phyloP scores from a whole-genome alignment of 2,888 invertebrate genomes.

The Arenicola marina region DNA sequence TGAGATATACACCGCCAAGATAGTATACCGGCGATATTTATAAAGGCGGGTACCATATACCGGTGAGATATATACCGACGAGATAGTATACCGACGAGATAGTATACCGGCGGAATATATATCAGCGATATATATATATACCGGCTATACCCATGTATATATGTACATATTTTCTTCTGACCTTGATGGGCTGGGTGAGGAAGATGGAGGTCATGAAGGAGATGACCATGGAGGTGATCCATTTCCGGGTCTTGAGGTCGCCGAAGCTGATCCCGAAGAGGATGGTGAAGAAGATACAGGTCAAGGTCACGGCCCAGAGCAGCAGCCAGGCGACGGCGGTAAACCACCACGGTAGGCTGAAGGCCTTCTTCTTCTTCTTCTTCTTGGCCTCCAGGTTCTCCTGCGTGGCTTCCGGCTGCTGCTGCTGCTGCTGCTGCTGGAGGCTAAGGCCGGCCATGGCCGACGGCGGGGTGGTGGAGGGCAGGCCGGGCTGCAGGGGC shows the following conservation, averaged over 20 bases:
- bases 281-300: conserved; percentile 61
- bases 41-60: too few relatives aligned
- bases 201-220: conserved; percentile 63
- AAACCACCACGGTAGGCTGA: conserved; percentile 56
- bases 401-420: too few relatives aligned
- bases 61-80: too few relatives aligned
- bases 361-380: conserved; percentile 46
- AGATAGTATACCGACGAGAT: too few relatives aligned
- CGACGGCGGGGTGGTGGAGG: neutral
- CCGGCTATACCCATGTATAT: neutral
- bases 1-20: too few relatives aligned
- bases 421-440: too few relatives aligned
- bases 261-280: conserved; percentile 63
- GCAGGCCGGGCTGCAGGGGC: conserved; percentile 1
- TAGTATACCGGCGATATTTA: too few relatives aligned
- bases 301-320: conserved; percentile 54
- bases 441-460: neutral
- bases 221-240: conserved; percentile 63
- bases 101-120: too few relatives aligned
- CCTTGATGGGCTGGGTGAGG: conserved; percentile 64
- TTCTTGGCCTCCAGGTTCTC: neutral
- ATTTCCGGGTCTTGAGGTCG: conserved; percentile 62
- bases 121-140: neutral
- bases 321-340: conserved; percentile 62
- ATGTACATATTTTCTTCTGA: too few relatives aligned